phyloP scores from a whole-genome alignment of 2,113 vertebrate genomes.

The Cepphus grylle region DNA sequence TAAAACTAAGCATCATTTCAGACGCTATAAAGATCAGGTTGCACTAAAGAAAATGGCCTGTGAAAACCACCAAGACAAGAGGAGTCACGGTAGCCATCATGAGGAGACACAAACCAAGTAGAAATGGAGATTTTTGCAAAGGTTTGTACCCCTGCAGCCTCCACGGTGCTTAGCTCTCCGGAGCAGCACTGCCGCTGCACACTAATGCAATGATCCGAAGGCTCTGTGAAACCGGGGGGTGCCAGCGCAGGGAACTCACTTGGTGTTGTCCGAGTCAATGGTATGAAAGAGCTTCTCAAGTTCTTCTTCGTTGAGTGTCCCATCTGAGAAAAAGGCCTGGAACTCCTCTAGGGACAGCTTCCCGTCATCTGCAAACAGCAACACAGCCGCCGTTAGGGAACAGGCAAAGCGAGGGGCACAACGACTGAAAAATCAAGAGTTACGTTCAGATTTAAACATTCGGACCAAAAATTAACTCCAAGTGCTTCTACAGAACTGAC shows the following conservation, averaged over 20 bases:
- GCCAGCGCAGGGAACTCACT: slow-evolving; percentile 70
- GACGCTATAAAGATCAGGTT: neutral
- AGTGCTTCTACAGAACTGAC: neutral
- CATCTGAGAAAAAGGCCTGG: slow-evolving; percentile 96
- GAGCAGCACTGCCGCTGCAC: neutral
- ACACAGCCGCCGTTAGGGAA: neutral
- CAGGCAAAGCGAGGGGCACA: neutral
- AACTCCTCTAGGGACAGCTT: slow-evolving; percentile 97
- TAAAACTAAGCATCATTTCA: neutral
- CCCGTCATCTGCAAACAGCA: slow-evolving; percentile 86
- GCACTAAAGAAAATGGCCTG: neutral
- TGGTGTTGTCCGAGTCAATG: slow-evolving; percentile 97
- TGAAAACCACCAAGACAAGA: neutral
- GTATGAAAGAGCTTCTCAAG: slow-evolving; percentile 95
- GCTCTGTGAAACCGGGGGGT: neutral
- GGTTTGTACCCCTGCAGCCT: neutral
- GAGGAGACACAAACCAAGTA: neutral
- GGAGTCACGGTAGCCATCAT: neutral
- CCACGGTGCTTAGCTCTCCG: neutral
- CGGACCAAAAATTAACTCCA: neutral
- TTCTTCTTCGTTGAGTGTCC: slow-evolving; percentile 91
- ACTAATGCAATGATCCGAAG: rapidly evolving
- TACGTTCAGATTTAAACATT: neutral
- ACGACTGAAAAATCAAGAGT: neutral
- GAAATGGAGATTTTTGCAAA: neutral